Base-by-base conservation (phyloP, 2,113 vertebrate species). In the Pelmatolapia mariae region DNA sequence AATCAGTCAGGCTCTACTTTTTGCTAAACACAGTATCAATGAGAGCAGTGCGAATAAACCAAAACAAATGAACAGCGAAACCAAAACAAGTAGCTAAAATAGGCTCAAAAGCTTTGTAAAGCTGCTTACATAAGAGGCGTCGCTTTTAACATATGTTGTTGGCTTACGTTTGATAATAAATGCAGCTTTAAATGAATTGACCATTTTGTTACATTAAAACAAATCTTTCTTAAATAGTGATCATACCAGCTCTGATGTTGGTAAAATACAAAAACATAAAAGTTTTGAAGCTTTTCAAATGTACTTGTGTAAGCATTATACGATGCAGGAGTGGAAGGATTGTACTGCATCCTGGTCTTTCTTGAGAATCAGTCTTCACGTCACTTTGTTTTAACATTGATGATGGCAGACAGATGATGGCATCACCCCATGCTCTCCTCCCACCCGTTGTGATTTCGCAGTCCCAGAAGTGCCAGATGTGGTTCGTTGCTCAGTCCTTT, bases 391-490 rank as follows among this genome's bases (percentile, higher is more conserved):
- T 92, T 89, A 82, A 57, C 68, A 24, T 63, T 82, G 86, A 84
- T 16, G 85, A 76, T 29, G 56, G 79, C 31, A 26, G 83, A 86
- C 80, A 76, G 80, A 89, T 50, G 90, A 92, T 86, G 83, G 63
- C 90, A 86, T 84, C 13, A 9, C 45, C 10, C 38, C 6, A 6
- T 47, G 22, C 43, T 38, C 82, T 10, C 68, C 31, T 4, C 36
- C 59, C 91, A 43, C 71, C 83, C 7, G 2, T 15, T 80, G 53
- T 61, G 56, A 68, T 59, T 82, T 22, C 3, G 38, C 45, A 85
- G 80, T 80, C 63, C 61, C 85, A 52, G 50, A 88, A 82, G 81
- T 78, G 85, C 43, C 86, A 83, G 83, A 86, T 57, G 22, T 45
- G 43, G 36, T 38, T 31, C 5, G 50, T 68, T 87, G 91, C 80